Percentiles rank a stretch among this genome's conserved stretches.
Conservation (phyloP, 2,797 vertebrate species). For the Pelochelys cantorii region DNA sequence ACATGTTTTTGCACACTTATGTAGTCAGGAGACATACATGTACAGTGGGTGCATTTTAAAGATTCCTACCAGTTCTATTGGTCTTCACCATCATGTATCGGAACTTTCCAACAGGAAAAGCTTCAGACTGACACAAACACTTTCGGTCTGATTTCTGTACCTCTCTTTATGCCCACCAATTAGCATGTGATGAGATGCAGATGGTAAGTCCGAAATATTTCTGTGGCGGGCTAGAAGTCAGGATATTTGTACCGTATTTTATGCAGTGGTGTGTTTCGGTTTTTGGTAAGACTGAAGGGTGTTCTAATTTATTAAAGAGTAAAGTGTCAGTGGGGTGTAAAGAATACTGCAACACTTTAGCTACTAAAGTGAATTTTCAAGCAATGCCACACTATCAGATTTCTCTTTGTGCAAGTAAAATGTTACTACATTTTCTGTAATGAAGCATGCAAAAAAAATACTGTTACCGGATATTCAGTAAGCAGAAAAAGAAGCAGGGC, state of each 20-base stretch:
- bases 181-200: not conserved
- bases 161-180: not conserved
- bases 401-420: not conserved
- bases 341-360: not conserved
- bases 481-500: not conserved
- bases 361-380: not conserved
- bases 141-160: not conserved
- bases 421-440: constrained; percentile 38
- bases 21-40: not conserved
- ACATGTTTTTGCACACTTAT: not conserved
- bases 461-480: constrained; percentile 25
- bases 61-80: not conserved
- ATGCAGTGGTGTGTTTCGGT: not conserved
- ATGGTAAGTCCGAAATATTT: not conserved
- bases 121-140: not conserved
- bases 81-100: fast-evolving
- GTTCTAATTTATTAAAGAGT: not conserved
- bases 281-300: not conserved
- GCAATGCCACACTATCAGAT: not conserved
- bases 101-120: not conserved
- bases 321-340: not conserved
- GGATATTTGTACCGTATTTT: fast-evolving
- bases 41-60: not conserved
- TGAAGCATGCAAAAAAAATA: constrained; percentile 1
- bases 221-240: fast-evolving